Evolutionary conservation across 2,113 vertebrate genomes (phyloP), one percentile per base, ranked within the genome.

Genomic region (Petroica traversi): DNA sequence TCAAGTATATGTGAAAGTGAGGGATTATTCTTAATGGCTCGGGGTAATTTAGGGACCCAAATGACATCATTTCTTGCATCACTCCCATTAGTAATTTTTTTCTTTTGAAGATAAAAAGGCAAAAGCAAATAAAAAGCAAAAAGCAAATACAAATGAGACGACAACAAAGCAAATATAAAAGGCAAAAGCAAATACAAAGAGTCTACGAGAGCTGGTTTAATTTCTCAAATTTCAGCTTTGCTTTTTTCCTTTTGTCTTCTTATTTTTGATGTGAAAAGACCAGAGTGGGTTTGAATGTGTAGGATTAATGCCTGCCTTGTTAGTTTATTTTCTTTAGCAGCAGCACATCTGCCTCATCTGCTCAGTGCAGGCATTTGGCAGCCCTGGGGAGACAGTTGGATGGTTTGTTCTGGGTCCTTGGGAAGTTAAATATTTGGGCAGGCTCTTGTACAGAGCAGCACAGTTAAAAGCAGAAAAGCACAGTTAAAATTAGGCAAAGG

Each of bases 111-210:
- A 80, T 77, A 88, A 85, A 90, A 91, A 86, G 48, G 46, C 49
- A 54, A 92, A 92, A 62, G 67, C 75, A 95, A 89, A 93, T 41
- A 76, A 41, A 90, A 88, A 67, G 62, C 23, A 57, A 73, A 96
- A 82, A 80, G 59, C 55, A 92, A 88, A 90, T 0, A 91, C 45
- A 83, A 76, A 20, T 5, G 7, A 55, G 38, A 83, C 2, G 17
- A 25, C 29, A 54, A 40, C 46, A 83, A 43, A 83, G 48, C 41
- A 84, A 92, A 75, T 59, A 83, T 2, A 26, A 84, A 52, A 87
- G 33, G 63, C 38, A 49, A 94, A 88, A 74, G 80, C 29, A 31
- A 86, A 93, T 34, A 61, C 41, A 86, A 89, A 57, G 62, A 14
- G 12, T 85, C 62, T 19, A 1, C n/a, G 36, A 46, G 11, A 58